Evolutionary conservation across 2,888 invertebrate genomes (phyloP).

Genomic region (Zygaena filipendulae): DNA sequence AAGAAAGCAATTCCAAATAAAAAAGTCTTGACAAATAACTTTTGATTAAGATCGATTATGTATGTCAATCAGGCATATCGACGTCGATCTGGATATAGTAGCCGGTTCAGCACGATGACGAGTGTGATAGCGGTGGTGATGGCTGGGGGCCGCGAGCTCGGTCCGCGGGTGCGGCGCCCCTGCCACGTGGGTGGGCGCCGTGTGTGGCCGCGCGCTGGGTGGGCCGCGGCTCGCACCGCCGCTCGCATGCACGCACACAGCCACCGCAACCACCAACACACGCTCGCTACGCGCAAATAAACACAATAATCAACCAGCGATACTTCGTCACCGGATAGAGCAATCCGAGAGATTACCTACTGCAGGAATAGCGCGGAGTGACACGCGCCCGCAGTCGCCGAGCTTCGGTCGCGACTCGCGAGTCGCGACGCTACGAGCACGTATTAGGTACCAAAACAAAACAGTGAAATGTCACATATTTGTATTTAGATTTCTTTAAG

Average conservation of each 20-base stretch:
- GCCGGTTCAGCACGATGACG: conserved; percentile 22
- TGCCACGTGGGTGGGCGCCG: conserved; percentile 64
- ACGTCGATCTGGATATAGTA: conserved; percentile 27
- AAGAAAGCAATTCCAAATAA: too few species aligned
- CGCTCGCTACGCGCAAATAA: conserved; percentile 53
- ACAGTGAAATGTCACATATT: too few species aligned
- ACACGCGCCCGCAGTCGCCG: conserved; percentile 34
- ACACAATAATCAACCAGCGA: conserved; percentile 67
- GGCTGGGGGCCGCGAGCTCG: conserved; percentile 26
- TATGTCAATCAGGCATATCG: conserved; percentile 40
- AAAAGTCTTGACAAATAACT: conserved; percentile 26
- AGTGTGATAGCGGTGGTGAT: conserved; percentile 17
- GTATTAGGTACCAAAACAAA: too few species aligned
- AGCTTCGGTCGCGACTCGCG: conserved; percentile 13
- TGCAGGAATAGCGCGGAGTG: conserved; percentile 45
- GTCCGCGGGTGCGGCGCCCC: conserved; percentile 48
- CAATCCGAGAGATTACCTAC: conserved; percentile 54
- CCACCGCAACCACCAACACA: conserved; percentile 43
- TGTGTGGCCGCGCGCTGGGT: conserved; percentile 67
- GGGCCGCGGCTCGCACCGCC: conserved; percentile 45
- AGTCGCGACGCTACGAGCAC: conserved; percentile 7
- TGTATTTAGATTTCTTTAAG: too few species aligned
- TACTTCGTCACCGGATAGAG: conserved; percentile 67
- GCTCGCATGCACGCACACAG: conserved; percentile 49
- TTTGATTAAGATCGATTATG: conserved; percentile 28